Conservation (phyloP, 2,113 vertebrate species). For the Azemiops feae region DNA sequence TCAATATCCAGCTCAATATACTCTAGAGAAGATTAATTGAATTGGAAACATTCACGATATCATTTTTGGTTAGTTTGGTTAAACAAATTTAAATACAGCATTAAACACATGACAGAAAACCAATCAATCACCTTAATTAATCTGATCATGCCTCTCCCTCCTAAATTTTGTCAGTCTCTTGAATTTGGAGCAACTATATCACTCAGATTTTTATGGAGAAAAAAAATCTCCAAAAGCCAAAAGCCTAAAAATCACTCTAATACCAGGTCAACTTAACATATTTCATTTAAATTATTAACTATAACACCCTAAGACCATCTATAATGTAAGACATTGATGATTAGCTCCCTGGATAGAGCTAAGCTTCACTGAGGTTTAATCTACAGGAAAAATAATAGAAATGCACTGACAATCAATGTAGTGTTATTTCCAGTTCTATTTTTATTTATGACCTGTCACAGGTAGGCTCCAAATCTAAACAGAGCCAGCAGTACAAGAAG, state of each 20-base stretch:
- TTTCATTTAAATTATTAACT: neutral
- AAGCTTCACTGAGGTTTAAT: neutral
- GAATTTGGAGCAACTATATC: neutral
- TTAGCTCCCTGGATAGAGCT: neutral
- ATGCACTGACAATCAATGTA: neutral
- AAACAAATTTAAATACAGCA: neutral
- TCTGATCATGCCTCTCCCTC: neutral
- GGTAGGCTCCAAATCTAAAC: neutral
- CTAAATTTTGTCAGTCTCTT: neutral
- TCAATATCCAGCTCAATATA: neutral
- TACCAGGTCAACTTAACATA: no score
- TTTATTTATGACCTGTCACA: neutral
- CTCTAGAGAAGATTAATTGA: neutral
- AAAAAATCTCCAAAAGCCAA: no score
- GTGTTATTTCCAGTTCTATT: neutral
- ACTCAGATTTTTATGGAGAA: neutral
- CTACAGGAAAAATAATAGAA: neutral
- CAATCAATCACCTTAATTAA: neutral
- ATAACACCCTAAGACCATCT: neutral
- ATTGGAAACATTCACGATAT: conserved; percentile 5
- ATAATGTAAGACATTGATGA: neutral
- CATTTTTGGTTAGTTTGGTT: neutral
- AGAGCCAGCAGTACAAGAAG: neutral
- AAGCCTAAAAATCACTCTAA: neutral
- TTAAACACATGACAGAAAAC: neutral